Conservation (phyloP, 1,140 invertebrate species). For the Hermetia illucens region DNA sequence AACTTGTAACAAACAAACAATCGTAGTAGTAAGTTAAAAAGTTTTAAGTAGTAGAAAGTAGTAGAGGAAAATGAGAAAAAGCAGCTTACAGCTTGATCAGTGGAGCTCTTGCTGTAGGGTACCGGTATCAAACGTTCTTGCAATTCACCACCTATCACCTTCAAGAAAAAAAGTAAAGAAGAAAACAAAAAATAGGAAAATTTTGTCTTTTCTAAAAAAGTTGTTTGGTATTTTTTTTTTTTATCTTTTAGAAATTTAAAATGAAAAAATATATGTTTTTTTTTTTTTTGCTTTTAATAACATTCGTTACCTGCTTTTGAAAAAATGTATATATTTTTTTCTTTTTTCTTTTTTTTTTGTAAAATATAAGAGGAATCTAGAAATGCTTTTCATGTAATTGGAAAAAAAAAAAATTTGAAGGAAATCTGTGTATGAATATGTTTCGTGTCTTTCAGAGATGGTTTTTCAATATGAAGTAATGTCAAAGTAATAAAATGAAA, state of each 20-base stretch:
- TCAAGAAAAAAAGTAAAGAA: slow-evolving; percentile 29
- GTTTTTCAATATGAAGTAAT: no score
- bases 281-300: slow-evolving; percentile 2
- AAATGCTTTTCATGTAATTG: no score
- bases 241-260: slow-evolving; percentile 1
- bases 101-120: slow-evolving; percentile 98
- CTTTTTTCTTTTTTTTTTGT: slow-evolving; percentile 3
- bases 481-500: no score
- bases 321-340: not conserved
- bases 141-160: slow-evolving; percentile 98
- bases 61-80: slow-evolving; percentile 14
- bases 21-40: not conserved
- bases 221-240: not conserved
- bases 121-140: slow-evolving; percentile 98
- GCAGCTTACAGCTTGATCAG: slow-evolving; percentile 95
- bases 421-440: no score
- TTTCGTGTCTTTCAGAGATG: no score
- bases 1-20: not conserved
- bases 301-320: no score
- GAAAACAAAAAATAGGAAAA: slow-evolving; percentile 16
- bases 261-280: slow-evolving; percentile 1
- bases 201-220: not conserved
- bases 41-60: slow-evolving; percentile 2
- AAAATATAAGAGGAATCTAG: no score
- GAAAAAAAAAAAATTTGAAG: no score